Conservation (phyloP, 2,113 vertebrate species). For the Psittacula cyanocephala region DNA sequence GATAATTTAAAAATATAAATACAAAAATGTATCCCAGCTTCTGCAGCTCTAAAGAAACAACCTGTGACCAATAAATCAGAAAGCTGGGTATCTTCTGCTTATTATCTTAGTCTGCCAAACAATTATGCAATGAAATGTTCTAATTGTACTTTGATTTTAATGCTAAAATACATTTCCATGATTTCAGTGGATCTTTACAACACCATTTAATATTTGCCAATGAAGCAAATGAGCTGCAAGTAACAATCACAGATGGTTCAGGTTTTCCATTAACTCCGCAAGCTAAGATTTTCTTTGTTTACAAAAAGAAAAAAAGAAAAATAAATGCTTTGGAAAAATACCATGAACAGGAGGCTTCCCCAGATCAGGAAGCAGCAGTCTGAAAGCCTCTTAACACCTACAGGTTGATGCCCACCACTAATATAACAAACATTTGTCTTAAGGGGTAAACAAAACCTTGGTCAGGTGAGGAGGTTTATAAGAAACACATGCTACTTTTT, state of each 20-base stretch:
- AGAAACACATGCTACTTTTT: not conserved
- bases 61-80: constrained; percentile 68
- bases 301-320: not conserved
- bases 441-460: not conserved
- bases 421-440: not conserved
- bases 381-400: not conserved
- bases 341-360: not conserved
- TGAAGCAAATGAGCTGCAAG: constrained; percentile 77
- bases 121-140: constrained; percentile 77
- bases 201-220: constrained; percentile 73
- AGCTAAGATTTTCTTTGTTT: constrained; percentile 56
- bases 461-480: not conserved
- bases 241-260: constrained; percentile 74
- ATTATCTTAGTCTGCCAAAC: constrained; percentile 61
- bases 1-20: not conserved
- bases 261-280: constrained; percentile 55
- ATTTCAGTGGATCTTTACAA: constrained; percentile 75
- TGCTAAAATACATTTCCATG: constrained; percentile 78
- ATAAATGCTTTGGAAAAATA: not conserved
- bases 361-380: not conserved
- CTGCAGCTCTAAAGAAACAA: constrained; percentile 53
- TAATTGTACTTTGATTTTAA: constrained; percentile 78
- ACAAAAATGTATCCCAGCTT: not conserved
- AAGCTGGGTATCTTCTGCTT: constrained; percentile 47
- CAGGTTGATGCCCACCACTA: not conserved